Percentiles rank a stretch among this genome's conserved stretches.
These are phyloP conservation scores for Diadema setosum DNA, from an alignment of 35 echinoderm and acorn worm genomes.

Conservation along the genomic window DNA sequence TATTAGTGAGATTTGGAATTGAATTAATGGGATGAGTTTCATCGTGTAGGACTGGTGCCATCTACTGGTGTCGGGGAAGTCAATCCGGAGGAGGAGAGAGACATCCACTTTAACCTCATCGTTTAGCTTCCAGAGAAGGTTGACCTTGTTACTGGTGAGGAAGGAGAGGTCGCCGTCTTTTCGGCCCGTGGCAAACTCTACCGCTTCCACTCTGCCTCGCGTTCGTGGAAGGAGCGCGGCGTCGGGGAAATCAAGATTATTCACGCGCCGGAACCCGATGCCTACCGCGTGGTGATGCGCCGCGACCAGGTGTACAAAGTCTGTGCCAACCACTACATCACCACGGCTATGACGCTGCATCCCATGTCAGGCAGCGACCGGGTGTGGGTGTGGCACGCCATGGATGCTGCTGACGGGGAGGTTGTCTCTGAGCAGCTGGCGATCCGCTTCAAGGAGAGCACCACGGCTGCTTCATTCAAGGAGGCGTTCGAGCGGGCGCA, in stretches of 20 bases:
- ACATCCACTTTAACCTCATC: constrained; percentile 27
- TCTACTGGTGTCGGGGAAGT: neutral
- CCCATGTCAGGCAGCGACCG: constrained; percentile 38
- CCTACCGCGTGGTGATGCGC: constrained; percentile 33
- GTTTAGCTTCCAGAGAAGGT: constrained; percentile 26
- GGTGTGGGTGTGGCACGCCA: constrained; percentile 70
- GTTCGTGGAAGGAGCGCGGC: constrained; percentile 35
- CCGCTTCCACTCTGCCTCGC: neutral
- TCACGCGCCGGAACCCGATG: neutral
- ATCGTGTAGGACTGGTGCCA: too few relatives aligned
- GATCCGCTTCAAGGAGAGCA: constrained; percentile 35
- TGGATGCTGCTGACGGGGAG: constrained; percentile 62
- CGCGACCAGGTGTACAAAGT: constrained; percentile 45
- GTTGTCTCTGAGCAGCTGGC: constrained; percentile 45
- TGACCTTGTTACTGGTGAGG: constrained; percentile 36
- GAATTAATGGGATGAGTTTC: too few relatives aligned
- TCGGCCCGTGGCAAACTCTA: constrained; percentile 10
- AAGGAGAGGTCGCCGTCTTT: neutral
- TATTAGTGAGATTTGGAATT: too few relatives aligned
- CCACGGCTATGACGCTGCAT: constrained; percentile 24
- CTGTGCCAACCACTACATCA: constrained; percentile 83
- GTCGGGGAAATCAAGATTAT: constrained; percentile 43
- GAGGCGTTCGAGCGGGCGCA: constrained; percentile 47
- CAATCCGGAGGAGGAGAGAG: constrained; percentile 22
- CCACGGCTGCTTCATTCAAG: constrained; percentile 28